Conservation (phyloP, 2,797 vertebrate genomes). For the Neosilurus mollespiculum region DNA sequence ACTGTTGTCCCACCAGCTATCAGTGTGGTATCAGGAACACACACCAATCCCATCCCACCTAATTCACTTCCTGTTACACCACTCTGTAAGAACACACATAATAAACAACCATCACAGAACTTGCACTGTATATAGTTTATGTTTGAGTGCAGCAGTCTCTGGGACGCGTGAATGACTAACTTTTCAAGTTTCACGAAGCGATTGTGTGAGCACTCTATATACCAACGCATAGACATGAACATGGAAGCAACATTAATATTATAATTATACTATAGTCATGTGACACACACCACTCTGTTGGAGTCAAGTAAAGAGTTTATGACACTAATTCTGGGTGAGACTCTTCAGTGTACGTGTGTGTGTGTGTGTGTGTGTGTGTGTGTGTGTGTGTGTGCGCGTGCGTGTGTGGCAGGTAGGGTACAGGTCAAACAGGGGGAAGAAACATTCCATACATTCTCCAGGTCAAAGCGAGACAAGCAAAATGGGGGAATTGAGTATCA, state of each 20-base stretch:
- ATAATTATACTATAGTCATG: not conserved
- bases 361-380: constrained; percentile 2
- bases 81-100: not conserved
- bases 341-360: not conserved
- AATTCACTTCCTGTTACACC: not conserved
- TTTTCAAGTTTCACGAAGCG: not conserved
- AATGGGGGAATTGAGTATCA: not conserved
- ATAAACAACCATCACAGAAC: not conserved
- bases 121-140: not conserved
- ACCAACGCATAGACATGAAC: not conserved
- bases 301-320: constrained; percentile 26
- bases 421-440: constrained; percentile 21
- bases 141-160: not conserved
- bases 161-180: too few species aligned
- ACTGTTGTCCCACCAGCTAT: not conserved
- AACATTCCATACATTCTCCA: constrained; percentile 52
- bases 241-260: not conserved
- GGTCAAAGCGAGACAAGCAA: constrained; percentile 21
- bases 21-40: not conserved
- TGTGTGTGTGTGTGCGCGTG: constrained; percentile 23
- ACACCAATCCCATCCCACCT: not conserved
- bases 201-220: not conserved
- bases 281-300: constrained; percentile 17
- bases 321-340: constrained; percentile 34
- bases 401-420: constrained; percentile 28